Conservation (phyloP, 1,140 invertebrate species). For the Hylaeus anthracinus region DNA sequence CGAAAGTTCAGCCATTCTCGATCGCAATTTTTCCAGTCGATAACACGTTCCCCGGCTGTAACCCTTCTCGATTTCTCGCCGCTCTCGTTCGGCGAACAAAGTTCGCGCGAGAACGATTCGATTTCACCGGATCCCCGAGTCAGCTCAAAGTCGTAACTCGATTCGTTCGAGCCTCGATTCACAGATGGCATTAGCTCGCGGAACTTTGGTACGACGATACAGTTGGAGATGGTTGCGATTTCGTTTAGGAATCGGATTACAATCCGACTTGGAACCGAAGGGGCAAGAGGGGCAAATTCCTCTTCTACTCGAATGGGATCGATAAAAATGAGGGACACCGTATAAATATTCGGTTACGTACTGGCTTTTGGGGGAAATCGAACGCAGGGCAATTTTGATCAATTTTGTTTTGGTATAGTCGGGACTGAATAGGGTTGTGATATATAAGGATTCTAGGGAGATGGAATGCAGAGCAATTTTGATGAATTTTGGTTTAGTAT, state of each 20-base stretch:
- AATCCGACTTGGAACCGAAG: not conserved
- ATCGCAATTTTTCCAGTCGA: not conserved
- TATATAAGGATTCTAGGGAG: too few species aligned
- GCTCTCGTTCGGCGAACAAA: not conserved
- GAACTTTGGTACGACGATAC: slow-evolving; percentile 42
- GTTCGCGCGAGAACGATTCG: not conserved
- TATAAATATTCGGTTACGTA: too few species aligned
- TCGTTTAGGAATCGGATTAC: not conserved
- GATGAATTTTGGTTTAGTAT: too few species aligned
- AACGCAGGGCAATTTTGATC: too few species aligned
- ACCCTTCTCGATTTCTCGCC: not conserved
- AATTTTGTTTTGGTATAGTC: too few species aligned
- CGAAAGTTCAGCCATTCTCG: not conserved
- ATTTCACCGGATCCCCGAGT: not conserved
- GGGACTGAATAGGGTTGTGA: too few species aligned
- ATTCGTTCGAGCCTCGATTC: slow-evolving; percentile 61
- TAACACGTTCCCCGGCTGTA: not conserved
- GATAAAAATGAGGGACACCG: too few species aligned
- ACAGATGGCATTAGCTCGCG: slow-evolving; percentile 77
- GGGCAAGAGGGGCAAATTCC: not conserved
- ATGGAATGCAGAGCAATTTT: too few species aligned
- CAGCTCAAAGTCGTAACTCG: not conserved
- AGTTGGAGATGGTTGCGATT: not conserved
- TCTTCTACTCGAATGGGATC: not conserved
- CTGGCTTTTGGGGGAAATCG: too few species aligned